Conservation (phyloP, 53 echinoderm and acorn worm species). For the Astropecten irregularis region DNA sequence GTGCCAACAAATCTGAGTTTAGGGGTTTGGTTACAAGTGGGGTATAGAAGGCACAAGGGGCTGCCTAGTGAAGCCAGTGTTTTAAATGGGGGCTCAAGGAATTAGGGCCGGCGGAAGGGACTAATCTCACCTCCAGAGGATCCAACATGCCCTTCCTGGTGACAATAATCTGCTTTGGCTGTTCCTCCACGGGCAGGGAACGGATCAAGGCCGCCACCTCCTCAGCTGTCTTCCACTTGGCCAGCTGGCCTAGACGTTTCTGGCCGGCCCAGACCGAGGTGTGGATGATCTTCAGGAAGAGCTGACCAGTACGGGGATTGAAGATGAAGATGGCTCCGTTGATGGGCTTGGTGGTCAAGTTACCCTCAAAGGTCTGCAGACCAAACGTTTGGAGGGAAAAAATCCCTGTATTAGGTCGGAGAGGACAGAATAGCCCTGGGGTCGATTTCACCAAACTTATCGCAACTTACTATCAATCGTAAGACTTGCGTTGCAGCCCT, state of each 20-base stretch:
- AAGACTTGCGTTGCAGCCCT: no score
- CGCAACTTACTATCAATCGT: no score
- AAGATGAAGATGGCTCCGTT: constrained; percentile 99
- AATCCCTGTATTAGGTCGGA: neutral
- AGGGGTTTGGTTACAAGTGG: no score
- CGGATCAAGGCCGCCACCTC: constrained; percentile 97
- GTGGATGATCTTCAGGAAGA: constrained; percentile 99
- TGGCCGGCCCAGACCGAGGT: constrained; percentile 99
- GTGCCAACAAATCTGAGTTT: no score
- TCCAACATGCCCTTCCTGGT: constrained; percentile 99
- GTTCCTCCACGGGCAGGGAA: constrained; percentile 97
- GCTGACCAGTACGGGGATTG: constrained; percentile 98
- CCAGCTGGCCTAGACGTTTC: constrained; percentile 99
- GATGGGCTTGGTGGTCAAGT: constrained; percentile 99
- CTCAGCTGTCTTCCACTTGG: constrained; percentile 99
- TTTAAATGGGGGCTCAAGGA: no score
- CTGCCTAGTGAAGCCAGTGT: no score
- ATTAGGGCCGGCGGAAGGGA: no score
- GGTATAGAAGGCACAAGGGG: no score
- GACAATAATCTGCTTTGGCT: constrained; percentile 99
- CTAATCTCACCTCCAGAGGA: constrained; percentile 92
- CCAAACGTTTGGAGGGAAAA: neutral
- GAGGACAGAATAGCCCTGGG: neutral
- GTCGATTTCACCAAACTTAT: no score
- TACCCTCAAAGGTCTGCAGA: constrained; percentile 94